phyloP scores from a whole-genome alignment of 2,113 vertebrate genomes.

The Colaptes auratus region DNA sequence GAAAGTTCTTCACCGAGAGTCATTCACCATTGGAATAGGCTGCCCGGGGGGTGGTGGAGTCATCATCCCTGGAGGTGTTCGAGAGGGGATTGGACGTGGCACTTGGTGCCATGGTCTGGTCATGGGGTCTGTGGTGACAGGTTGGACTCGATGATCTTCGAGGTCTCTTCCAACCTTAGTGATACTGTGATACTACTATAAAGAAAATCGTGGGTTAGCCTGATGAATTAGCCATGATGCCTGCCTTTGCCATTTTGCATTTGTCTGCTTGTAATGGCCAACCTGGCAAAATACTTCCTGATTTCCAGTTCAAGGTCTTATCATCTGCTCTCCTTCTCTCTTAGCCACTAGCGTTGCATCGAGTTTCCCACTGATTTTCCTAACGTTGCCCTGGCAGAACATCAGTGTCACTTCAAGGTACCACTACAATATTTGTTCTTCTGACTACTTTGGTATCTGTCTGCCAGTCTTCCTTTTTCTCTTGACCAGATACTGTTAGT shows the following conservation, averaged over 20 bases:
- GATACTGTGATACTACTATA: too few species aligned
- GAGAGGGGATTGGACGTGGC: too few species aligned
- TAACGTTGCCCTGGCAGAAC: not conserved
- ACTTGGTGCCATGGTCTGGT: too few species aligned
- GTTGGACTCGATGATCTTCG: too few species aligned
- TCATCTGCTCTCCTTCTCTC: not conserved
- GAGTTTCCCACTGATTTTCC: not conserved
- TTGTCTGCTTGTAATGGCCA: not conserved
- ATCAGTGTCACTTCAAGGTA: not conserved
- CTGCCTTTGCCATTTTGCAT: not conserved
- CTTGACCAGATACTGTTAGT: not conserved
- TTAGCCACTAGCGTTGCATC: not conserved
- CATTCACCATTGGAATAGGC: too few species aligned
- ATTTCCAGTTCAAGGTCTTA: not conserved
- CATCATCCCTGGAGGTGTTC: too few species aligned
- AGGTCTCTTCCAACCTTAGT: too few species aligned
- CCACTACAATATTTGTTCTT: not conserved
- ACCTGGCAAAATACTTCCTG: not conserved
- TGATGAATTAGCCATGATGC: not conserved
- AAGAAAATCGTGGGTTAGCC: not conserved
- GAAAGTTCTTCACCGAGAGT: too few species aligned
- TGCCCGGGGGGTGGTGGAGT: too few species aligned
- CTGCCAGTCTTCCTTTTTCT: not conserved
- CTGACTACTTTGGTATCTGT: not conserved
- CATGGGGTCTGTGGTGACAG: too few species aligned